A percentile compares a stretch with the other conserved stretches of the same genome.
phyloP scores from a whole-genome alignment of 2,113 vertebrate genomes.

The Prochilodus magdalenae region DNA sequence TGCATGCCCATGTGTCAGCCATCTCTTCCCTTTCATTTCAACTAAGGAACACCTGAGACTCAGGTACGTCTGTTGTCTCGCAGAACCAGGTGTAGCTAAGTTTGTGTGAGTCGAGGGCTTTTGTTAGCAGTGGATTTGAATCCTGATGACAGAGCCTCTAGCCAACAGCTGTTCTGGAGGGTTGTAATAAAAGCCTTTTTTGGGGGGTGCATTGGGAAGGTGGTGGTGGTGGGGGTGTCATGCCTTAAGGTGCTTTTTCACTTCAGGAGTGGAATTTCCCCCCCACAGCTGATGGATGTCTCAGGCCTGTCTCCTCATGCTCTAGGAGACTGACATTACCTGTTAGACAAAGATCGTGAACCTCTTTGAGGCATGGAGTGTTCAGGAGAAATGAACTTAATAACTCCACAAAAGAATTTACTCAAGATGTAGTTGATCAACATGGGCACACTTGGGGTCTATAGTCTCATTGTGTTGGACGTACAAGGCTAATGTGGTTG shows the following conservation, averaged over 20 bases:
- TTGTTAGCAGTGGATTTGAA: conserved; percentile 52
- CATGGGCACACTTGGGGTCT: no score
- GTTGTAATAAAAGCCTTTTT: conserved; percentile 73
- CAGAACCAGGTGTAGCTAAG: conserved; percentile 65
- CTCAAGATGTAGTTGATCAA: no score
- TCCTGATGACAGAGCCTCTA: conserved; percentile 74
- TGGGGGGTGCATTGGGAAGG: not conserved
- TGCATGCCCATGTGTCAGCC: conserved; percentile 66
- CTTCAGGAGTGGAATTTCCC: conserved; percentile 68
- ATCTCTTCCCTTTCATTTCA: conserved; percentile 36
- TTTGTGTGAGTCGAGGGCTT: conserved; percentile 2
- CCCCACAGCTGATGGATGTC: conserved; percentile 69
- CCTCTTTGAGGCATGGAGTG: not conserved
- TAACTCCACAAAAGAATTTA: no score
- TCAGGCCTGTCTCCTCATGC: conserved; percentile 75
- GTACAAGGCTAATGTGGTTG: no score
- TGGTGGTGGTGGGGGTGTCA: conserved; percentile 16
- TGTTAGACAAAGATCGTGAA: conserved; percentile 45
- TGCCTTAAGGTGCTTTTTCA: conserved; percentile 62
- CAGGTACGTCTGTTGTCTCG: not conserved
- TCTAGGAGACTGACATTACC: conserved; percentile 56
- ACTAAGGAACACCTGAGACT: not conserved
- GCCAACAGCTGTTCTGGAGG: conserved; percentile 75
- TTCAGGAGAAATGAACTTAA: not conserved
- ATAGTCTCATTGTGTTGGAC: no score